Evolutionary conservation across 1,140 invertebrate species (phyloP).

Genomic region (Gonatopus flavifemur): DNA sequence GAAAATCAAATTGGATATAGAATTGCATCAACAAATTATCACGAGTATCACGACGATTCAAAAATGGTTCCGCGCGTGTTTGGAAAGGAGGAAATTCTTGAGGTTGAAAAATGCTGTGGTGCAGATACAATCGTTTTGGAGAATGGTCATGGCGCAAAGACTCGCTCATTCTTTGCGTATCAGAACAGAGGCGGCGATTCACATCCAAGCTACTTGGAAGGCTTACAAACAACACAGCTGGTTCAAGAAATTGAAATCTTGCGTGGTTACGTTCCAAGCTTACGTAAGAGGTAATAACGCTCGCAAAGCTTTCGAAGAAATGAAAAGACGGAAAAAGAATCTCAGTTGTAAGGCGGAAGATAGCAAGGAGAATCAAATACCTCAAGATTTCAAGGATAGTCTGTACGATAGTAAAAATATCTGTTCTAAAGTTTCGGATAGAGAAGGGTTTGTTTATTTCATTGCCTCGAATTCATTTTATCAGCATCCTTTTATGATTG

Average conservation of each 20-base stretch:
- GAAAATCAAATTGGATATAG: conserved; percentile 88
- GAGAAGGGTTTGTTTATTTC: conserved; percentile 23
- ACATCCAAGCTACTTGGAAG: conserved; percentile 78
- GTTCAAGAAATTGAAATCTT: conserved; percentile 65
- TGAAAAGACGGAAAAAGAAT: conserved; percentile 47
- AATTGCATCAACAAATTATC: conserved; percentile 92
- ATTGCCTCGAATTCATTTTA: conserved; percentile 1
- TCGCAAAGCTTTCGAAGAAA: conserved; percentile 56
- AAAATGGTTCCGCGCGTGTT: conserved; percentile 83
- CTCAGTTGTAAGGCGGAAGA: conserved; percentile 14
- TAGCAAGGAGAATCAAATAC: conserved; percentile 17
- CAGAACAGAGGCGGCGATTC: conserved; percentile 66
- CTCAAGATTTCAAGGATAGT: conserved; percentile 13
- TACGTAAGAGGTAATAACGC: conserved; percentile 66
- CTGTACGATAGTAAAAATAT: conserved; percentile 15
- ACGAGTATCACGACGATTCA: conserved; percentile 89
- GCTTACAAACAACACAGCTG: conserved; percentile 67
- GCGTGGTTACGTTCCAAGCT: conserved; percentile 73
- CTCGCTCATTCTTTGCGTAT: conserved; percentile 45
- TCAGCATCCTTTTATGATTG: conserved; percentile 6
- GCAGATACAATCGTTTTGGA: conserved; percentile 76
- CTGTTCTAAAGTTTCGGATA: conserved; percentile 11
- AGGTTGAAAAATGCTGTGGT: conserved; percentile 72
- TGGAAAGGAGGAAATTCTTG: conserved; percentile 78
- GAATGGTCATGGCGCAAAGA: conserved; percentile 64